Percentiles rank a stretch among this genome's conserved stretches.
These are phyloP conservation scores for Aplodontia rufa DNA, from an alignment of 2,113 vertebrate genomes.

Conservation along the genomic window DNA sequence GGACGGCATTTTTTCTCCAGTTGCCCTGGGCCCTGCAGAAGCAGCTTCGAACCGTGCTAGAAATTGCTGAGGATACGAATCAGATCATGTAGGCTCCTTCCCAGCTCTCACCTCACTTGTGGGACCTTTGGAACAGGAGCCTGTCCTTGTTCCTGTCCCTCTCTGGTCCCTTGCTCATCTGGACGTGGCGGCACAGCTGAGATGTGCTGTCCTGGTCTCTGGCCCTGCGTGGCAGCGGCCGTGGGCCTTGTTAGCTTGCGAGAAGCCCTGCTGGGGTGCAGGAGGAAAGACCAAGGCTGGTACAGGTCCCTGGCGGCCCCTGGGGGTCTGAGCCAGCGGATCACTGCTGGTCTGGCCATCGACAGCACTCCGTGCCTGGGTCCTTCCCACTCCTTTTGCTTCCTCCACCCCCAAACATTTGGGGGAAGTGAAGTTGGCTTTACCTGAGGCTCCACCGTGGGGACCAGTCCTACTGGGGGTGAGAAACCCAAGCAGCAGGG, in stretches of 20 bases:
- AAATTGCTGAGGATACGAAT: background rate
- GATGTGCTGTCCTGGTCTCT: background rate
- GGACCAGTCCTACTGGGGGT: background rate
- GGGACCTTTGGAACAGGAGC: background rate
- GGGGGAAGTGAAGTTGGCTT: background rate
- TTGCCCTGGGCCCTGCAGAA: conserved; percentile 47
- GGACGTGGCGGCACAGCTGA: fast-evolving
- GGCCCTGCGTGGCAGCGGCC: background rate
- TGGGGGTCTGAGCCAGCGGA: background rate
- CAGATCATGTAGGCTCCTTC: background rate
- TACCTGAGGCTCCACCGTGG: background rate
- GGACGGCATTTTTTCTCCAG: conserved; percentile 72
- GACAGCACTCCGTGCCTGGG: too few species aligned
- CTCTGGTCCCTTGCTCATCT: fast-evolving
- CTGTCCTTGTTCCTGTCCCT: background rate
- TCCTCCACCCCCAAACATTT: background rate
- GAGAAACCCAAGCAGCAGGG: background rate
- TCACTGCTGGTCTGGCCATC: background rate
- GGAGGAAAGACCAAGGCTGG: background rate
- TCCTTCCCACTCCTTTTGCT: background rate
- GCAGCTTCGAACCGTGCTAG: conserved; percentile 34
- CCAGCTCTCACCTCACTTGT: background rate
- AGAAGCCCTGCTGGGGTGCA: background rate
- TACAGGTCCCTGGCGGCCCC: background rate
- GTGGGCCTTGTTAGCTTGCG: background rate